Evolutionary conservation across 1,140 invertebrate species (phyloP).

Genomic region (Aphelinus certus): DNA sequence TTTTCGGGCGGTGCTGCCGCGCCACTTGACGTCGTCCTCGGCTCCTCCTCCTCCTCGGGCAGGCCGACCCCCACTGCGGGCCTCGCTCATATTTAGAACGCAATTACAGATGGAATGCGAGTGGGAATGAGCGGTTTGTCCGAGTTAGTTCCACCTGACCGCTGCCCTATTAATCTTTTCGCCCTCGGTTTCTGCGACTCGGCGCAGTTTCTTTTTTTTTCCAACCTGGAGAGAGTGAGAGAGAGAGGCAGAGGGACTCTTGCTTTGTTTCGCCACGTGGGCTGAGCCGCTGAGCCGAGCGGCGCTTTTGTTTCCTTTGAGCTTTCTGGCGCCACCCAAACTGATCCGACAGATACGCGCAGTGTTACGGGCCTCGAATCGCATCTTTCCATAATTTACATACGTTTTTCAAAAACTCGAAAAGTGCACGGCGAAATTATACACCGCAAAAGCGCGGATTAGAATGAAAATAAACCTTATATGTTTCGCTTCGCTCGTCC

Average conservation of each 20-base stretch:
- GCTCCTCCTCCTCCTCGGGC: conserved; percentile 5
- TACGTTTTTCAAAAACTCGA: no score
- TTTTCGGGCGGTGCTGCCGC: background rate
- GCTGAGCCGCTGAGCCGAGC: conserved; percentile 4
- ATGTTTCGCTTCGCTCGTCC: no score
- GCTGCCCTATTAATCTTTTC: conserved; percentile 13
- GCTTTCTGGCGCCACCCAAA: conserved; percentile 14
- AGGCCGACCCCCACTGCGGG: no score
- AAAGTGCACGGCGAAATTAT: no score
- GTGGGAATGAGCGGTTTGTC: background rate
- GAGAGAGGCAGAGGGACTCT: background rate
- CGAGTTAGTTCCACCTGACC: conserved; percentile 16
- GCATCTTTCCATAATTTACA: no score
- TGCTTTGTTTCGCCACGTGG: conserved; percentile 27
- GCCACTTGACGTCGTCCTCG: background rate
- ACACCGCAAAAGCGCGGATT: no score
- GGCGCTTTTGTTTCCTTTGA: conserved; percentile 14
- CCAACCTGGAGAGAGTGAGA: background rate
- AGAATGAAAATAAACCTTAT: no score
- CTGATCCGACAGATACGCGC: no score
- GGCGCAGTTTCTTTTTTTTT: conserved; percentile 5
- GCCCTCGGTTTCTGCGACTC: conserved; percentile 3
- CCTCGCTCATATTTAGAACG: conserved; percentile 16
- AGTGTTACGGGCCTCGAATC: no score
- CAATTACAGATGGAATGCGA: conserved; percentile 15